Base-by-base conservation (phyloP, 2,113 vertebrate species). In the Castor canadensis region DNA sequence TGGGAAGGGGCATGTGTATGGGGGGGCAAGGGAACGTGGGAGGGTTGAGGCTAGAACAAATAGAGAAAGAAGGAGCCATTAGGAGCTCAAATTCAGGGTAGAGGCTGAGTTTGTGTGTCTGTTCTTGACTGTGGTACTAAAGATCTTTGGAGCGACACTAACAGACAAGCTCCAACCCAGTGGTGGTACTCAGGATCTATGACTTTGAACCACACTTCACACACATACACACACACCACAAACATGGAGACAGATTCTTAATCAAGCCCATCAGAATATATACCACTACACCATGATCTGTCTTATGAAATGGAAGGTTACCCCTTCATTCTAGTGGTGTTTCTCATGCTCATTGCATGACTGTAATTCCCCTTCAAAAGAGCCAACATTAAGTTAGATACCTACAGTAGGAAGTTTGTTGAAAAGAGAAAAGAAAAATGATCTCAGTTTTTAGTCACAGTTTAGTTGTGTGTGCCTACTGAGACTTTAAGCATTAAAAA, bases 401-500 rank as follows among this genome's bases (percentile, higher is more conserved):
- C 13, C 58, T 73, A 72, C 47, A 92, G 80, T 92, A 58, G 52
- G 54, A 94, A 60, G 38, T 95, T 80, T 87, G 72, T 85, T 75
- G 66, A 90, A 89, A 93, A 84, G 16, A 84, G 49, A 85, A 91
- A 54, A 71, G 19, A 45, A 75, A 17, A 62, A 49, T 22, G 54
- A 40, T 69, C 54, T 67, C 64, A 81, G 10, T 72, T 79, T 94
- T 66, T 89, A 87, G 62, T 89, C 62, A 64, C 38, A 83, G 62
- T 87, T 89, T 72, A 64, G 60, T 87, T 95, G 43, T 56, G 85
- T 56, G 22, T 92, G 30, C 62, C 40, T 52, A 72, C 80, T 86
- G 89, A 92, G 67, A 90, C 22, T 89, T 93, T 85, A 35, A 75
- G 86, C 32, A 84, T 75, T 60, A 71, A 43, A 75, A 96, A 93